Conservation (phyloP, 2,797 vertebrate species). For the Cichlasoma orientale region DNA sequence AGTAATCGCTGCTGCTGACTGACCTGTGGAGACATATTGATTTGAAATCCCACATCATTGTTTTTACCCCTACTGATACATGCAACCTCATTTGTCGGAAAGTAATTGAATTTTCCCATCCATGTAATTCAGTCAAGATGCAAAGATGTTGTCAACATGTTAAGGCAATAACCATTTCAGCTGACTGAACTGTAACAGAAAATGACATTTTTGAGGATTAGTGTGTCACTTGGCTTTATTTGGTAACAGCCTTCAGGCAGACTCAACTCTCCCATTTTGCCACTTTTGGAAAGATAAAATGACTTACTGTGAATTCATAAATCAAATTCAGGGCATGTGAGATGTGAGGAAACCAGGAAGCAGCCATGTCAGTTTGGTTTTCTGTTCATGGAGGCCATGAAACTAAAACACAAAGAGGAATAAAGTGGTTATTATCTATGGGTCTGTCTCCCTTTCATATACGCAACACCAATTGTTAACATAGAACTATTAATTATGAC, state of each 20-base stretch:
- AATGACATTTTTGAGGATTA: neutral
- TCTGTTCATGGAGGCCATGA: neutral
- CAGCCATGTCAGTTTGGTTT: neutral
- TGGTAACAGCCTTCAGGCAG: neutral
- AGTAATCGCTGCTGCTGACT: conserved; percentile 52
- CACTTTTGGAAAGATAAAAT: neutral
- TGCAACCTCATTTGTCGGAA: conserved; percentile 23
- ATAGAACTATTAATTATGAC: neutral
- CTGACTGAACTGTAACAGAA: neutral
- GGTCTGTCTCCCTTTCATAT: neutral
- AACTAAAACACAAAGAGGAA: neutral
- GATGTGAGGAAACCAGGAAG: neutral
- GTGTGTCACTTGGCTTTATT: neutral
- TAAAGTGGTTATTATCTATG: neutral
- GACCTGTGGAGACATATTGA: conserved; percentile 54
- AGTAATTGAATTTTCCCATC: conserved; percentile 33
- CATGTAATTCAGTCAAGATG: neutral
- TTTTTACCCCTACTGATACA: conserved; percentile 9
- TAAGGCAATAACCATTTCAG: neutral
- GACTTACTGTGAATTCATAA: neutral
- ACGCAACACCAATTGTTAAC: neutral
- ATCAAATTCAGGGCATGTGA: neutral
- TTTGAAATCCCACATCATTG: conserved; percentile 23
- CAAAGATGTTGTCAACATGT: neutral
- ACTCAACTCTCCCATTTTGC: neutral